Evolutionary conservation across 1,140 invertebrate species (phyloP).

Genomic region (Pseudomyrmex sp.): DNA sequence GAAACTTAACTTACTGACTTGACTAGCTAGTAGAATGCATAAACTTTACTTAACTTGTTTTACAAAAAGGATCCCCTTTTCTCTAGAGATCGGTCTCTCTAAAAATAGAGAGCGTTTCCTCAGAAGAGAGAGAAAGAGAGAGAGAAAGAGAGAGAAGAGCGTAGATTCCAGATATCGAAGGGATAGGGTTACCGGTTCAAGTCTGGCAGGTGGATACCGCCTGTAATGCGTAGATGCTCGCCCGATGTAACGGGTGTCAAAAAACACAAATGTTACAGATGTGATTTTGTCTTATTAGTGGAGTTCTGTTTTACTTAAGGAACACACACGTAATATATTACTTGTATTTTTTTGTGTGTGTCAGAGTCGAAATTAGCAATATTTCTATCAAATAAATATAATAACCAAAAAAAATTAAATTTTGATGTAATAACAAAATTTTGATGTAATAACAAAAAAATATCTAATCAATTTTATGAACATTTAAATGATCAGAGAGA

Average conservation of each 20-base stretch:
- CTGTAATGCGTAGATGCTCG: constrained; percentile 60
- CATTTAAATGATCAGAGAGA: background rate
- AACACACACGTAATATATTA: no score
- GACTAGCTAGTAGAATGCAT: constrained; percentile 58
- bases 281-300: background rate
- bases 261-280: constrained; percentile 51
- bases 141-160: constrained; percentile 56
- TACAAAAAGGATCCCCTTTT: constrained; percentile 55
- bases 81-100: constrained; percentile 64
- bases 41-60: constrained; percentile 62
- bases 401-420: no score
- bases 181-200: constrained; percentile 75
- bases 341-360: no score
- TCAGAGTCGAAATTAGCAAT: no score
- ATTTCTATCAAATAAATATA: no score
- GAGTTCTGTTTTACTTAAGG: background rate
- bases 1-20: constrained; percentile 63
- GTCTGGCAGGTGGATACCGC: constrained; percentile 75
- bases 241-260: constrained; percentile 69
- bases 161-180: constrained; percentile 75
- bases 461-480: constrained; percentile 2
- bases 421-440: background rate
- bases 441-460: background rate
- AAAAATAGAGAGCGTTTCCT: constrained; percentile 70
- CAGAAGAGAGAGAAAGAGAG: background rate